Evolutionary conservation across 1,140 invertebrate genomes (phyloP).

Genomic region (Drosophila bipectinata): DNA sequence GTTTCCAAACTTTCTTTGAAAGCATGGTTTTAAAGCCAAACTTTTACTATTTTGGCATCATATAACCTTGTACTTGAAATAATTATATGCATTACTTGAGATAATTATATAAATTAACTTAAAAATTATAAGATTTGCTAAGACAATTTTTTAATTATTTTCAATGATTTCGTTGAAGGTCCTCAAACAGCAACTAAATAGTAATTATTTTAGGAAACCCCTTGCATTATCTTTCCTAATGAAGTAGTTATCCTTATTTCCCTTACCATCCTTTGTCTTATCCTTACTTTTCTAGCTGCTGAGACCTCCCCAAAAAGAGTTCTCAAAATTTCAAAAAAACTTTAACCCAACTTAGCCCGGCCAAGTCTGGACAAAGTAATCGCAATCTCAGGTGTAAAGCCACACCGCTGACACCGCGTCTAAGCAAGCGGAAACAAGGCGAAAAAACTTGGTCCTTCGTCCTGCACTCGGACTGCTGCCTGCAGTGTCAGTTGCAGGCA

Average conservation of each 20-base stretch:
- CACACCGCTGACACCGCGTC: constrained; percentile 70
- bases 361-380: constrained; percentile 39
- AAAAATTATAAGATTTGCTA: background rate
- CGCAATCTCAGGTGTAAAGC: constrained; percentile 73
- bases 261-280: background rate
- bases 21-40: no score
- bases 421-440: constrained; percentile 57
- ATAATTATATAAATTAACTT: background rate
- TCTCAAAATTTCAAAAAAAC: constrained; percentile 31
- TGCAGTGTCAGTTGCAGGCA: constrained; percentile 71
- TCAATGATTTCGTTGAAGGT: background rate
- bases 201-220: no score
- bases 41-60: background rate
- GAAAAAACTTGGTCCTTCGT: constrained; percentile 60
- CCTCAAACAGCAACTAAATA: background rate
- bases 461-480: constrained; percentile 26
- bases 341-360: constrained; percentile 42
- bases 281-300: background rate
- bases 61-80: background rate
- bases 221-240: background rate
- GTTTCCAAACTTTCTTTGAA: background rate
- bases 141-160: background rate
- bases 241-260: background rate
- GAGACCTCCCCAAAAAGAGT: background rate
- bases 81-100: background rate